Base-by-base conservation (phyloP, 1,140 invertebrate genomes). In the Leguminivora glycinivorella region DNA sequence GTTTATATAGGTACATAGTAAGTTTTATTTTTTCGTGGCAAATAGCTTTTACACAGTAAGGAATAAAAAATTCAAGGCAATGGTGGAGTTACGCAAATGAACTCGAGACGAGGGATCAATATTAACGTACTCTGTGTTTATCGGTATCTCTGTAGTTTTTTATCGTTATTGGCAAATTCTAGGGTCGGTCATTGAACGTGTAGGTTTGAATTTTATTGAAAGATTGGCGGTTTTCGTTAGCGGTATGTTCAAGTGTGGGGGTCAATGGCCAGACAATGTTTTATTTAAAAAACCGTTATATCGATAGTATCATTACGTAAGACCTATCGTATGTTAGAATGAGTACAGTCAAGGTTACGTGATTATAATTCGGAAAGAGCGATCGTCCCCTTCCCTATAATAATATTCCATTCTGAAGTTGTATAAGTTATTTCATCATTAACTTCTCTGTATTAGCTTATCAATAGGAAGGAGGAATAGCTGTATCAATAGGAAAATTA, bases 61-160 rank as follows among this genome's bases (percentile, higher is more conserved):
- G 47, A 52, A 52, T 52, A 52, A 52, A 52, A 52, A 52, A 52
- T 52, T 52, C 47, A 52, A 52, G 47, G 47, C 19, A 52, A 52
- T 52, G 47, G 47, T 52, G 47, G 1, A 22, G 19, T 52, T 52
- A 52, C 47, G 47, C 47, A 52, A 52, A 52, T 22, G 14, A 38
- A 47, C 43, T 47, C 43, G 47, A 52, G 47, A 52, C 17, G 47
- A 52, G 5, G 47, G 47, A 52, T 52, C 17, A 10, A 10, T 52
- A 52, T 52, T 22, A 19, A 7, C 4, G 47, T 52, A 43, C 14
- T 9, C 47, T 22, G 47, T 19, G 47, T 52, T 52, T 52, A 52
- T 52, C 47, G n/a, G 19, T 52, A 19, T 5, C 2, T 9, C n/a
- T 22, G n/a, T 22, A 52, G 17, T 52, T 52, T 22, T 19, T 52